phyloP scores from a whole-genome alignment of 2,113 vertebrate species.

The Rhinogobius similis region DNA sequence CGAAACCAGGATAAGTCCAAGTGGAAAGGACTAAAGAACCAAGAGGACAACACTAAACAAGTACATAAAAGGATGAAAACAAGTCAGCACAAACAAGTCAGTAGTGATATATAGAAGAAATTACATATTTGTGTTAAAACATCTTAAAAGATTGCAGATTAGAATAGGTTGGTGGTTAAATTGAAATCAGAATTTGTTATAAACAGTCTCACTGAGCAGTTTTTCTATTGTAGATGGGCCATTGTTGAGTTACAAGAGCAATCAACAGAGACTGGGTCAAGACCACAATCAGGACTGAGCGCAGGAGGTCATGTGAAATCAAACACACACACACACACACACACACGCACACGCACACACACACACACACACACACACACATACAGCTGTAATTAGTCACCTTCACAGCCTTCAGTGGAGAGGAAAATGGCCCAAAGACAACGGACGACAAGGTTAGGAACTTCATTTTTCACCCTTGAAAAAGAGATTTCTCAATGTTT shows the following conservation, averaged over 20 bases:
- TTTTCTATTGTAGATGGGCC: not conserved
- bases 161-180: not conserved
- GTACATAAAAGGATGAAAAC: not conserved
- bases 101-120: not conserved
- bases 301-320: not conserved
- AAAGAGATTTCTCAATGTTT: too few relatives aligned
- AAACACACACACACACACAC: conserved; percentile 14
- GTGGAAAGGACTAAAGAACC: not conserved
- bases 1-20: not conserved
- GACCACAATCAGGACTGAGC: conserved; percentile 31
- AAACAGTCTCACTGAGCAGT: not conserved
- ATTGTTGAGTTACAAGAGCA: not conserved
- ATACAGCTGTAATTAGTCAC: conserved; percentile 32
- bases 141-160: not conserved
- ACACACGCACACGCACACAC: conserved; percentile 15
- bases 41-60: not conserved
- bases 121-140: not conserved
- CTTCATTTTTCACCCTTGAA: conserved; percentile 32
- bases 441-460: conserved; percentile 25
- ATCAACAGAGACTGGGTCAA: conserved; percentile 38
- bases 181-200: not conserved
- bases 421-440: conserved; percentile 18
- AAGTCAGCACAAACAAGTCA: not conserved
- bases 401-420: conserved; percentile 36
- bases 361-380: conserved; percentile 11